phyloP scores from a whole-genome alignment of 2,113 vertebrate species.

The Datnioides undecimradiatus region DNA sequence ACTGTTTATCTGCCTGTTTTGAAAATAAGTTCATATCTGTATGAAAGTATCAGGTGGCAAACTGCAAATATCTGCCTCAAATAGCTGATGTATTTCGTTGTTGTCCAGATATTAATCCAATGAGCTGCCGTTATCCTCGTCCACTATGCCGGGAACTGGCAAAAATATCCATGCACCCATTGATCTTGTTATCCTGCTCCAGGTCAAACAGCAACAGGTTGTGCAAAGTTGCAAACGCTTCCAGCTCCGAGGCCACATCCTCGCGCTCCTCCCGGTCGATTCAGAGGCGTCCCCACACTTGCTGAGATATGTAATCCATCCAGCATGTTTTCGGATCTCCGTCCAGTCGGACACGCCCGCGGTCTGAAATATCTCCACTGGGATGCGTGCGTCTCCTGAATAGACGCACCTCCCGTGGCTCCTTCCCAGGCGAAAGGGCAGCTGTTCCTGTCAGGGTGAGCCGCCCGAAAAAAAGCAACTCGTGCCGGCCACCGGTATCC shows the following conservation, averaged over 20 bases:
- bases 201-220: neutral
- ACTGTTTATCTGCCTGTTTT: neutral
- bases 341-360: neutral
- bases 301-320: constrained; percentile 1
- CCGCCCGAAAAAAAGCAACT: neutral
- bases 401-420: neutral
- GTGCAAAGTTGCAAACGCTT: neutral
- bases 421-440: neutral
- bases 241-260: neutral
- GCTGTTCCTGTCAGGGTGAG: neutral
- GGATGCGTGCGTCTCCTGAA: neutral
- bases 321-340: neutral
- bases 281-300: neutral
- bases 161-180: neutral
- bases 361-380: constrained; percentile 5
- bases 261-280: neutral
- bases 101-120: neutral
- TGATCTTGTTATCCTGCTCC: neutral
- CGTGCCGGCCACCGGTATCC: neutral
- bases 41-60: neutral
- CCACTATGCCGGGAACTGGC: neutral
- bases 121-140: neutral
- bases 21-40: neutral
- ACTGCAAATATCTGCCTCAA: neutral
- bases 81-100: neutral